Conservation (phyloP, 2,797 vertebrate species). For the Tapera naevia region DNA sequence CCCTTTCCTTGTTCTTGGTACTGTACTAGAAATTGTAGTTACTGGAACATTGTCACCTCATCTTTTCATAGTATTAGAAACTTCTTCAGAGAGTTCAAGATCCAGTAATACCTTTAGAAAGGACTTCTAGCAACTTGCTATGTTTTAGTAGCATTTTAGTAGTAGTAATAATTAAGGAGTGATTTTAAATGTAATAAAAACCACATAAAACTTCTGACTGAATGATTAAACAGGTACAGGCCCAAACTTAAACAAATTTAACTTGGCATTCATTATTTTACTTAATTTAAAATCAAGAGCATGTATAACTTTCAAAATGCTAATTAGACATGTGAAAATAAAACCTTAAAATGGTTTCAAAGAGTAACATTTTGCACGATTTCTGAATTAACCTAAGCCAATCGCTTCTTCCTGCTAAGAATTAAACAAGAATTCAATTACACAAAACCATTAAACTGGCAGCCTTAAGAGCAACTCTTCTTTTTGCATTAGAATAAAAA, state of each 20-base stretch:
- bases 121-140: not conserved
- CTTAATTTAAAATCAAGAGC: slow-evolving; percentile 58
- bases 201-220: slow-evolving; percentile 5
- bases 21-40: slow-evolving; percentile 10
- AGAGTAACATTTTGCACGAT: slow-evolving; percentile 17
- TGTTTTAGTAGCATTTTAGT: slow-evolving; percentile 30
- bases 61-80: not conserved
- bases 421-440: slow-evolving; percentile 68
- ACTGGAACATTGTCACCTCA: not conserved
- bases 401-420: slow-evolving; percentile 34
- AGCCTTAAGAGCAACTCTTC: slow-evolving; percentile 42
- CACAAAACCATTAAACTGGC: slow-evolving; percentile 31
- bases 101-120: slow-evolving; percentile 37
- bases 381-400: slow-evolving; percentile 56
- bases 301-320: slow-evolving; percentile 40
- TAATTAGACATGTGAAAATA: slow-evolving; percentile 55
- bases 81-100: not conserved
- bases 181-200: slow-evolving; percentile 38
- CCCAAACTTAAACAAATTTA: slow-evolving; percentile 40
- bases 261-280: slow-evolving; percentile 35
- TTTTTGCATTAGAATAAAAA: slow-evolving; percentile 31
- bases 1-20: slow-evolving; percentile 66
- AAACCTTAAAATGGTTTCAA: slow-evolving; percentile 34
- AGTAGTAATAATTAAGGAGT: slow-evolving; percentile 58
- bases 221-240: slow-evolving; percentile 56